Conservation (phyloP, 1,140 invertebrate genomes). For the Maconellicoccus hirsutus region DNA sequence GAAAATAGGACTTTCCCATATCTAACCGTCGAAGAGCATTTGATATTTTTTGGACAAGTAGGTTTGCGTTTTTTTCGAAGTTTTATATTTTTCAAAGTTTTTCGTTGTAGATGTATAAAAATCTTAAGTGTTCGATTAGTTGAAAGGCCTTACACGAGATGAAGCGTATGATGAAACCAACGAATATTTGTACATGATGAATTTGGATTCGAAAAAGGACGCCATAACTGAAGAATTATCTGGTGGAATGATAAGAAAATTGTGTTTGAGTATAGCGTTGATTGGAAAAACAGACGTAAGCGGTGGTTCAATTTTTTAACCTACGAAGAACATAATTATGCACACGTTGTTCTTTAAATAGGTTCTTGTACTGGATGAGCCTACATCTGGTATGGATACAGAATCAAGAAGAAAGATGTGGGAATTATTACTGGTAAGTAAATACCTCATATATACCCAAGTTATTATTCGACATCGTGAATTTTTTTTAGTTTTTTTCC, state of each 20-base stretch:
- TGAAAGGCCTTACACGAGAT: constrained; percentile 39
- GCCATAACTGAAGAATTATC: constrained; percentile 41
- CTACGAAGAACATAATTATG: too few relatives aligned
- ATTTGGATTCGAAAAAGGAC: constrained; percentile 34
- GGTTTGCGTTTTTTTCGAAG: too few relatives aligned
- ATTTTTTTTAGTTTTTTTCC: background rate
- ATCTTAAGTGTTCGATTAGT: constrained; percentile 25
- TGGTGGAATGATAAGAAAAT: constrained; percentile 75
- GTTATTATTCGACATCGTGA: too few relatives aligned
- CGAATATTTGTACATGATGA: constrained; percentile 41
- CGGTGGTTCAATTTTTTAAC: constrained; percentile 29
- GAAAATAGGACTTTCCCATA: constrained; percentile 51
- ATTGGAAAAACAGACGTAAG: constrained; percentile 44
- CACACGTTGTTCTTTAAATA: background rate
- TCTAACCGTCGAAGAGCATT: constrained; percentile 48
- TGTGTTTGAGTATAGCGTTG: constrained; percentile 67
- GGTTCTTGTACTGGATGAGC: constrained; percentile 59
- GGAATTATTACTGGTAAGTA: constrained; percentile 51
- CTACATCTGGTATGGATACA: constrained; percentile 91
- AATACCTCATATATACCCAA: too few relatives aligned
- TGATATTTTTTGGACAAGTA: constrained; percentile 43
- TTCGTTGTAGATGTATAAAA: too few relatives aligned
- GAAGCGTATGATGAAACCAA: constrained; percentile 33
- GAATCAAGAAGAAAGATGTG: constrained; percentile 77
- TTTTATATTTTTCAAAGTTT: too few relatives aligned